phyloP scores from a whole-genome alignment of 2,888 invertebrate species.

The Lucinisca nassula region DNA sequence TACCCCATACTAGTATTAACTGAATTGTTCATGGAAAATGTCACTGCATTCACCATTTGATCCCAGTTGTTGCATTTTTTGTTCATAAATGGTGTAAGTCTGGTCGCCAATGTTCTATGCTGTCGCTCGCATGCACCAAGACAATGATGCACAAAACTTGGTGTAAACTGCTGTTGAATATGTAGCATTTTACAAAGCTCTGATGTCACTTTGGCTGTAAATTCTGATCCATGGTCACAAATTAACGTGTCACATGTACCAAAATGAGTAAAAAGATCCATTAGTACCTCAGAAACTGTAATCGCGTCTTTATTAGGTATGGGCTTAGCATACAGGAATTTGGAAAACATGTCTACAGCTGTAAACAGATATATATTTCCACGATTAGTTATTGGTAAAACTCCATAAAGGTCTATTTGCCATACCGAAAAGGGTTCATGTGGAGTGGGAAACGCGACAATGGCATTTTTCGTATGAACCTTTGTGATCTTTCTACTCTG shows the following conservation, averaged over 20 bases:
- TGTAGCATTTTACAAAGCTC: conserved; percentile 56
- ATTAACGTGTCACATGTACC: conserved; percentile 61
- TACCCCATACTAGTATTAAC: conserved; percentile 44
- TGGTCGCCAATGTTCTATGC: conserved; percentile 49
- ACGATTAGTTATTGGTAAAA: conserved; percentile 22
- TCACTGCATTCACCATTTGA: conserved; percentile 18
- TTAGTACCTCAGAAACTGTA: conserved; percentile 45
- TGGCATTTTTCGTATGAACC: conserved; percentile 39
- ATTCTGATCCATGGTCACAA: conserved; percentile 59
- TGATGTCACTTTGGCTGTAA: conserved; percentile 56
- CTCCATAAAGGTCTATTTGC: conserved; percentile 55
- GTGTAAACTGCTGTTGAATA: conserved; percentile 55
- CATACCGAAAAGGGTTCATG: conserved; percentile 48
- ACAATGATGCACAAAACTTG: conserved; percentile 60
- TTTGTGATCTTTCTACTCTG: conserved; percentile 50
- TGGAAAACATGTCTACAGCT: conserved; percentile 57
- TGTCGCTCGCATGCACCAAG: conserved; percentile 58
- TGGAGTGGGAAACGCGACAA: conserved; percentile 39
- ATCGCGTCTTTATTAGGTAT: conserved; percentile 56
- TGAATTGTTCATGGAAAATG: conserved; percentile 53
- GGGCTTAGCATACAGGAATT: conserved; percentile 49
- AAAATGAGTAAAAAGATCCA: conserved; percentile 46
- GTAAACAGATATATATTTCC: conserved; percentile 54
- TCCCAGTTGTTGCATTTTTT: conserved; percentile 38
- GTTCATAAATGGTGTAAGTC: conserved; percentile 40